These are phyloP conservation scores for Drosophila funebris DNA, from an alignment of 1,140 invertebrate species.

Conservation along the genomic window DNA sequence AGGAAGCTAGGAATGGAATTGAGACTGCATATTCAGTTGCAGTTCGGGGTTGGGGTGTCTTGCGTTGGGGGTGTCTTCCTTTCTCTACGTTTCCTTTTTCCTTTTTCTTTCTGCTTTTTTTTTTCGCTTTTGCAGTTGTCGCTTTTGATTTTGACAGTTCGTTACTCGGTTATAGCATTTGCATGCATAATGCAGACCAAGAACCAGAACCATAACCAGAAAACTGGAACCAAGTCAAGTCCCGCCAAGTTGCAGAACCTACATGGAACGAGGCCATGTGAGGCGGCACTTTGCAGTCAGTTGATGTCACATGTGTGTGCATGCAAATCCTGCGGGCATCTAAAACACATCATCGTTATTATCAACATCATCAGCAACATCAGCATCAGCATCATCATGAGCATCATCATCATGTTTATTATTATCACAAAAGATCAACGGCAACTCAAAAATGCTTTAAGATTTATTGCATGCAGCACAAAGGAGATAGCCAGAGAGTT, in stretches of 20 bases:
- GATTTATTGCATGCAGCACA: conserved; percentile 60
- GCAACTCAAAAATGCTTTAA: conserved; percentile 15
- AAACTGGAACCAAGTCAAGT: conserved; percentile 23
- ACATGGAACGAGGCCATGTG: neutral
- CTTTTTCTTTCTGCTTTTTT: conserved; percentile 23
- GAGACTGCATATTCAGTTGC: no score
- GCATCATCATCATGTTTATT: conserved; percentile 13
- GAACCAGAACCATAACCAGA: no score
- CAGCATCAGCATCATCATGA: conserved; percentile 5
- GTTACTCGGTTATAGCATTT: conserved; percentile 77
- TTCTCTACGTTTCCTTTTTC: no score
- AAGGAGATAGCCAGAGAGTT: no score
- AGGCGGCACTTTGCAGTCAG: conserved; percentile 13
- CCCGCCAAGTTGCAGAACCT: neutral
- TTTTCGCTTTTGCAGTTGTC: conserved; percentile 59
- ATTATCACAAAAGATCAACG: conserved; percentile 1
- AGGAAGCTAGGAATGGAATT: neutral
- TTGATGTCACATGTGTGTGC: conserved; percentile 17
- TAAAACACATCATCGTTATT: conserved; percentile 36
- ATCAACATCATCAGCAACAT: conserved; percentile 8
- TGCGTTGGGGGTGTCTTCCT: conserved; percentile 36
- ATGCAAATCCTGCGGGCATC: conserved; percentile 23
- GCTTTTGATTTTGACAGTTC: conserved; percentile 79
- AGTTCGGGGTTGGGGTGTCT: neutral
- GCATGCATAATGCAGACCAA: conserved; percentile 77